A percentile compares a stretch with the other conserved stretches of the same genome.
phyloP scores from a whole-genome alignment of 2,888 invertebrate genomes.

The Caenorhabditis japonica region DNA sequence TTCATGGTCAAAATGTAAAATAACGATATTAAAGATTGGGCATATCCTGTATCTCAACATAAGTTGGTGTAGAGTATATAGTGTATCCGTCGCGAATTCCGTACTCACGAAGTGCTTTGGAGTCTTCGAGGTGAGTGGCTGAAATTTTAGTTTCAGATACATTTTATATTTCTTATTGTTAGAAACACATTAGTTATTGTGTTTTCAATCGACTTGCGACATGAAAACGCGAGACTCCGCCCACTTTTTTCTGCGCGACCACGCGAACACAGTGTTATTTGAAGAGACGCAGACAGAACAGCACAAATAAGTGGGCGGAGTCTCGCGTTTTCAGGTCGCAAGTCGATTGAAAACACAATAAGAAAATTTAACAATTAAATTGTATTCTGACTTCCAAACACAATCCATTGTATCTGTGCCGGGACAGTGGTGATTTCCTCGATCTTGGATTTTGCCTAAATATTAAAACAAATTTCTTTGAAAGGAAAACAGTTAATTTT shows the following conservation, averaged over 20 bases:
- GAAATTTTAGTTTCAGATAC: slow-evolving; percentile 16
- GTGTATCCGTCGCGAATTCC: slow-evolving; percentile 66
- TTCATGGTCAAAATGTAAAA: no score
- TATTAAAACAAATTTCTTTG: not conserved
- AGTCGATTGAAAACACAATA: no score
- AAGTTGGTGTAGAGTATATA: slow-evolving; percentile 65
- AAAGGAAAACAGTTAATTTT: not conserved
- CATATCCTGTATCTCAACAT: slow-evolving; percentile 66
- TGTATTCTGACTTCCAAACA: slow-evolving; percentile 56
- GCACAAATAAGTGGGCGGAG: no score
- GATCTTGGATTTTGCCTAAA: slow-evolving; percentile 58
- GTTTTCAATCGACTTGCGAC: no score
- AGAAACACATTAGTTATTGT: no score
- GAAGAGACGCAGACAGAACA: no score
- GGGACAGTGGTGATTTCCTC: slow-evolving; percentile 59
- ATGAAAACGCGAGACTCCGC: no score
- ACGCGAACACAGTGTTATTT: no score
- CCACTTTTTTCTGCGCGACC: no score
- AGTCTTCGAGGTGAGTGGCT: slow-evolving; percentile 58
- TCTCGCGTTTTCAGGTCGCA: no score
- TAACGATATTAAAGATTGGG: slow-evolving; percentile 65
- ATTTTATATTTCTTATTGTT: not conserved
- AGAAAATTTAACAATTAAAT: not conserved
- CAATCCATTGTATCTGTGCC: slow-evolving; percentile 58
- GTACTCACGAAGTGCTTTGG: slow-evolving; percentile 45